phyloP scores from a whole-genome alignment of 2,888 invertebrate genomes.

The Agonopterix alstromeriana region DNA sequence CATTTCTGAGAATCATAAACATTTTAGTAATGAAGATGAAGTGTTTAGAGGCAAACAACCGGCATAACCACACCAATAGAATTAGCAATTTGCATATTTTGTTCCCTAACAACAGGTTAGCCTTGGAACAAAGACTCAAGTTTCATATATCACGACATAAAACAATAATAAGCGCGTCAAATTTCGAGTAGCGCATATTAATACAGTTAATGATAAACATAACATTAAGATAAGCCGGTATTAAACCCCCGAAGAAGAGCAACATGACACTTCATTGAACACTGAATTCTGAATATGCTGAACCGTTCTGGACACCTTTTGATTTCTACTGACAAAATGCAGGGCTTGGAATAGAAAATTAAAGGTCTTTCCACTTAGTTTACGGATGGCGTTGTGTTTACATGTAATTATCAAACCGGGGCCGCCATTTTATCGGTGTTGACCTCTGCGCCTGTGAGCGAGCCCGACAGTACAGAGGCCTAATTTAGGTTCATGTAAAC shows the following conservation, averaged over 20 bases:
- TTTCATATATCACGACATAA: not conserved
- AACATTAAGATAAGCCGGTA: slow-evolving; percentile 2
- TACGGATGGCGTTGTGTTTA: slow-evolving; percentile 29
- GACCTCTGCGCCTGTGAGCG: slow-evolving; percentile 27
- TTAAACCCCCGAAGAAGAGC: not conserved
- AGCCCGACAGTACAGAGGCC: slow-evolving; percentile 23
- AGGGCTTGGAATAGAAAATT: no score
- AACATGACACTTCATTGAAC: no score
- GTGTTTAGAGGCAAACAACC: no score
- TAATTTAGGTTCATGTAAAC: slow-evolving; percentile 38
- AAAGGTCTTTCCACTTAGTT: no score
- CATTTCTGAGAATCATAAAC: no score
- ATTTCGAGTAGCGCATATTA: not conserved
- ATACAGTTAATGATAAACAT: slow-evolving; percentile 1
- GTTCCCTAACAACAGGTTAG: not conserved
- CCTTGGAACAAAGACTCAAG: slow-evolving; percentile 3
- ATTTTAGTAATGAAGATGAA: no score
- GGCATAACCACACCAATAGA: no score
- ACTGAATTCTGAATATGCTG: no score
- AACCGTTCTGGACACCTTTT: no score
- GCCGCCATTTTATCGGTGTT: slow-evolving; percentile 40
- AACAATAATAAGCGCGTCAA: slow-evolving; percentile 1
- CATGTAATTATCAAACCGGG: slow-evolving; percentile 49
- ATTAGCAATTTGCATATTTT: no score
- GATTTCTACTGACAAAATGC: no score